Evolutionary conservation across 2,113 vertebrate genomes (phyloP), one percentile per base, ranked within the genome.

Genomic region (Lophochroa leadbeateri): DNA sequence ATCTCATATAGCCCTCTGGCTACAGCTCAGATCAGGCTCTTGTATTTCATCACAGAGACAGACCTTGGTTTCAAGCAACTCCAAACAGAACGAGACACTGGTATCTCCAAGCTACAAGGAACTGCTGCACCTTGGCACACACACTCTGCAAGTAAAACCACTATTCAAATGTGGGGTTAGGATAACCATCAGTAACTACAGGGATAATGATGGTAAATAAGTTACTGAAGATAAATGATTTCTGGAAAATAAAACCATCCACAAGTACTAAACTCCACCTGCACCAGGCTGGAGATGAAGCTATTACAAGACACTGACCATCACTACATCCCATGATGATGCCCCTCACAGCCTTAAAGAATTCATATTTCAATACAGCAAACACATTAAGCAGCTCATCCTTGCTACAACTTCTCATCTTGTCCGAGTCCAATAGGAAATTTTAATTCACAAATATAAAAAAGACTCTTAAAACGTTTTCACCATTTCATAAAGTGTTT

Each of bases 401-500:
- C 31, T 49, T 28, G 57, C 7, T 0, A 0, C 24, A 28, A 11
- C n/a, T 72, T 27, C 19, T 31, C 33, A 47, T 12, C 39, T 1
- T 0, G 28, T 25, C 24, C 20, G 50, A 76, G 29, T 20, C 10
- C 3, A 53, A 75, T 19, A 17, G 17, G 61, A 70, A 94, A 44
- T 29, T 25, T 35, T 20, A 61, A 27, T 52, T 83, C 77, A 49
- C 60, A 41, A 92, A 94, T 52, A 47, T 58, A 35, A 88, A 68
- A 60, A 20, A 25, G 16, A 31, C 0, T 1, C 28, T n/a, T n/a
- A 5, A 41, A 72, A 21, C 82, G 37, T 92, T 77, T 85, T 96
- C 88, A 97, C 90, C 92, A 91, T 97, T 98, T 97, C 97, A 96
- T 97, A 97, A 98, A 97, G 97, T 97, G 98, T 98, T 98, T 98